Evolutionary conservation across 2,113 vertebrate genomes (phyloP), one percentile per base, ranked within the genome.

Genomic region (Sturnira hondurensis): DNA sequence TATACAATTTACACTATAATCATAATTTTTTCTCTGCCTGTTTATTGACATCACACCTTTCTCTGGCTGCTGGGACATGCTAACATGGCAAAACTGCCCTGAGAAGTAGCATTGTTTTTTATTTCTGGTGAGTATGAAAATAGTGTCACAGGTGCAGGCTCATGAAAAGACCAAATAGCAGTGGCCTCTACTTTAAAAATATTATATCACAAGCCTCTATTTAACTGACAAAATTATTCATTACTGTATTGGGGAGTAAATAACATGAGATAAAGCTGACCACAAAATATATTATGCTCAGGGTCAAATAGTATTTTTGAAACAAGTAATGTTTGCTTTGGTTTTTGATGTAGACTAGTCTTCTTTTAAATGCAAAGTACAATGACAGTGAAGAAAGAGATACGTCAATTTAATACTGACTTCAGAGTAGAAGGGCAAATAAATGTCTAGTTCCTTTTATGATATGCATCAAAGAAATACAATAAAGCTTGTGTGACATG

Each of bases 251-350:
- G n/a, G 16, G 28, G 3, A 86, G 33, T 86, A 86, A 92, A 93
- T 41, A 5, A 54, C 38, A 86, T 26, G 2, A 12, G 5, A 36
- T 71, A 86, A 93, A 96, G 77, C 4, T 77, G 41, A 45, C 5
- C 89, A 82, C 13, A 93, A 90, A 88, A 82, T 71, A 87, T 68
- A 38, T 86, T 91, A 43, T 61, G 15, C 63, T 94, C 73, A 85
- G 74, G 91, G 56, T 65, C 65, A 86, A 94, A 80, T 67, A 93
- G 11, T 67, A 91, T 82, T 89, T 78, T 83, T 82, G 71, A 95
- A 94, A 81, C 38, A 65, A 68, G 33, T 58, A n/a, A 17, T 8
- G 28, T 77, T 80, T 96, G 24, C 19, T 86, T 95, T 31, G 47
- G 52, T 56, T 95, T 96, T 70, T 31, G 50, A 11, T 88, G 20